Base-by-base conservation (phyloP, 2,888 invertebrate genomes). In the Hipparchia sbordonii region DNA sequence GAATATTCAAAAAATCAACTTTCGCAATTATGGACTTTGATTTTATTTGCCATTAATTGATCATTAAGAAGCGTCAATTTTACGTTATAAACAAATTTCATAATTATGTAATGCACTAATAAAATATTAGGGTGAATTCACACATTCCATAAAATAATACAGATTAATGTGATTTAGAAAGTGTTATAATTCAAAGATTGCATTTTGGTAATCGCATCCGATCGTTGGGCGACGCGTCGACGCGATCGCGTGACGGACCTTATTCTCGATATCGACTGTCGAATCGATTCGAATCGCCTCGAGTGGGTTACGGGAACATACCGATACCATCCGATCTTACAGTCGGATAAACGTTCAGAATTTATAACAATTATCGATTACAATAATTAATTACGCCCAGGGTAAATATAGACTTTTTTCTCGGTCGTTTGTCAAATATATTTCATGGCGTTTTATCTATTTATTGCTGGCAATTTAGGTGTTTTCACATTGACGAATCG, bases 401-500 rank as follows among this genome's bases (percentile, higher is more conserved):
- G 84, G 87, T 85, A 90, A 90, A 91, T 87, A 91, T 82, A 84
- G 83, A 84, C 87, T 88, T 86, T 87, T 80, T 80, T 78, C 75
- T 80, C 82, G 85, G 82, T 85, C 84, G 81, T 86, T 84, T 87
- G 88, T 88, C 88, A 88, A 89, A 89, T 88, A 81, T 90, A 85
- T 89, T 91, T 91, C 88, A 90, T 88, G 91, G 87, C 77, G 82
- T 81, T 88, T 87, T 87, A 80, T 78, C 67, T 77, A 79, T 86
- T 86, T 87, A 84, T 81, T 83, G 83, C 80, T 76, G 76, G 87
- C 86, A 88, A 90, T 90, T 88, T 88, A 80, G 85, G 80, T 85
- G 87, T 91, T 92, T 89, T 87, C 85, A 88, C 82, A 82, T 84
- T 87, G 86, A 85, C 88, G 88, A 92, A 93, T 92, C 87, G 89